Evolutionary conservation across 2,888 invertebrate genomes (phyloP).

Genomic region (Muschampia staudingeri): DNA sequence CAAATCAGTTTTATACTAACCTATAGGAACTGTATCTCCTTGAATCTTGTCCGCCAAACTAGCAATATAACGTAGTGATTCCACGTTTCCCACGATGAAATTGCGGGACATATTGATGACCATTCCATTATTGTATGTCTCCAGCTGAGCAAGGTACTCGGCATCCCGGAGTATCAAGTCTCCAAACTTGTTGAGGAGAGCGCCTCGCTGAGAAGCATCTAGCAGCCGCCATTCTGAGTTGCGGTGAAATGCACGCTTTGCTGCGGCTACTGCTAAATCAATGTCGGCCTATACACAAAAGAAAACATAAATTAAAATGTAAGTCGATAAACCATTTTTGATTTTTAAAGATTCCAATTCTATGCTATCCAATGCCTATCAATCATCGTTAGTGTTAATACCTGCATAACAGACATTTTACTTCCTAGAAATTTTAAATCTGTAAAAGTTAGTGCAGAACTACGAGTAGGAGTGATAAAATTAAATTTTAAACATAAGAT

Average conservation of each 20-base stretch:
- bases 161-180: slow-evolving; percentile 95
- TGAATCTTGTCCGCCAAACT: slow-evolving; percentile 98
- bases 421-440: too few species aligned
- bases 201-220: slow-evolving; percentile 95
- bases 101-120: slow-evolving; percentile 92
- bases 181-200: slow-evolving; percentile 94
- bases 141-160: slow-evolving; percentile 95
- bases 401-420: too few species aligned
- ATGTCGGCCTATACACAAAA: slow-evolving; percentile 91
- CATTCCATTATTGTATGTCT: slow-evolving; percentile 98
- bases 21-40: slow-evolving; percentile 93
- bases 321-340: too few species aligned
- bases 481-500: too few species aligned
- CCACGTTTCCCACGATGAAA: slow-evolving; percentile 88
- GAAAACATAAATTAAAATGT: too few species aligned
- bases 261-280: slow-evolving; percentile 94
- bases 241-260: slow-evolving; percentile 93
- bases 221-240: slow-evolving; percentile 95
- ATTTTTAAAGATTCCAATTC: too few species aligned
- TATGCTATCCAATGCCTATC: too few species aligned
- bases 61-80: slow-evolving; percentile 94
- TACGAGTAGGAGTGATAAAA: too few species aligned
- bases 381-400: too few species aligned
- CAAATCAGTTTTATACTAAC: slow-evolving; percentile 65
- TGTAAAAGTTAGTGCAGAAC: too few species aligned